These are phyloP conservation scores for Chrysaora quinquecirrha DNA, from an alignment of 30 jellyfish, hydroid and myxozoan genomes.

Conservation along the genomic window DNA sequence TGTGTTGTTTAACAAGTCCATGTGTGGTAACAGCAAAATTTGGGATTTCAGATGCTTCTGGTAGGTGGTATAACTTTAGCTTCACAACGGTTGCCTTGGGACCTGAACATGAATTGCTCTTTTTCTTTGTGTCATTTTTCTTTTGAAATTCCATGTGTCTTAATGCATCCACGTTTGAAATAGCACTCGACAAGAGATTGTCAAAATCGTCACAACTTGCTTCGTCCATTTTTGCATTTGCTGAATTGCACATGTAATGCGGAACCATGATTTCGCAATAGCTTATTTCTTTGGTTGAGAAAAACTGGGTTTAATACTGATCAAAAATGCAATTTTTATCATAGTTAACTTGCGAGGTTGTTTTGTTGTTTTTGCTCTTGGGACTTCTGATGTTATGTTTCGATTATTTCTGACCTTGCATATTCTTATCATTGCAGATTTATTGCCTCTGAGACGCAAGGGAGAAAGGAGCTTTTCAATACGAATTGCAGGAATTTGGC, in stretches of 20 bases:
- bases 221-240: background rate
- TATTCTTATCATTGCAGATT: too few relatives aligned
- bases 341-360: too few relatives aligned
- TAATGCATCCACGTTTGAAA: background rate
- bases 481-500: too few relatives aligned
- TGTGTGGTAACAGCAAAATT: background rate
- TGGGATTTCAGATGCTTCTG: background rate
- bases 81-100: background rate
- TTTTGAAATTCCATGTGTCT: background rate
- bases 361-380: too few relatives aligned
- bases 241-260: conserved; percentile 3
- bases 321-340: too few relatives aligned
- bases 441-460: too few relatives aligned
- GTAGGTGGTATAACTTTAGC: background rate
- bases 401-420: too few relatives aligned
- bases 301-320: too few relatives aligned
- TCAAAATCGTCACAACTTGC: background rate
- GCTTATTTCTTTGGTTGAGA: too few relatives aligned
- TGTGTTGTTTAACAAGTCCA: background rate
- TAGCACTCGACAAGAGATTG: background rate
- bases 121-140: background rate
- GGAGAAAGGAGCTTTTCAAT: too few relatives aligned
- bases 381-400: too few relatives aligned
- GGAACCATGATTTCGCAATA: too few relatives aligned
- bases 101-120: background rate